Conservation (phyloP, 1,140 invertebrate species). For the Drosophila suzukii region DNA sequence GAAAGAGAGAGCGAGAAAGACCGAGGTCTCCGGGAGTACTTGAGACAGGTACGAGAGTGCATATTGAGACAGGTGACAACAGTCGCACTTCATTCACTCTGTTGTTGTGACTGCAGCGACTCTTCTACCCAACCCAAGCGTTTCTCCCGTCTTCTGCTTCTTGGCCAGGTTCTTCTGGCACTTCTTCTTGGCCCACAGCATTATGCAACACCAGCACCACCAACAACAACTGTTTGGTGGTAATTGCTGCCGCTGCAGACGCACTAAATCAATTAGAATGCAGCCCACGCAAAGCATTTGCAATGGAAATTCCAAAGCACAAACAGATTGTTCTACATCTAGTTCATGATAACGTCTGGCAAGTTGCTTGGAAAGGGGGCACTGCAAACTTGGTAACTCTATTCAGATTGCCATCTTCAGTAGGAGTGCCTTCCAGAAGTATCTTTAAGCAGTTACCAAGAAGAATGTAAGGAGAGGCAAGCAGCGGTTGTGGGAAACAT, state of each 20-base stretch:
- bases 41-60: constrained; percentile 77
- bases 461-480: background rate
- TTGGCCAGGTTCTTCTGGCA: constrained; percentile 11
- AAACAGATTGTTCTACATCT: constrained; percentile 52
- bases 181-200: constrained; percentile 27
- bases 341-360: constrained; percentile 42
- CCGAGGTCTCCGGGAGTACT: constrained; percentile 56
- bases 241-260: constrained; percentile 50
- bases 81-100: constrained; percentile 61
- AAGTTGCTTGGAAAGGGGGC: constrained; percentile 1
- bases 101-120: constrained; percentile 46
- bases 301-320: constrained; percentile 48
- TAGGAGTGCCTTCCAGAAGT: constrained; percentile 11
- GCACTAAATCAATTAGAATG: constrained; percentile 76
- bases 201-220: constrained; percentile 14
- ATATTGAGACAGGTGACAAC: constrained; percentile 81
- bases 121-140: background rate
- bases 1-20: background rate
- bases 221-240: constrained; percentile 27
- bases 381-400: constrained; percentile 28
- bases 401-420: constrained; percentile 38
- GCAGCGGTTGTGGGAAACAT: constrained; percentile 16
- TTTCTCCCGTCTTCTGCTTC: background rate
- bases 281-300: constrained; percentile 35
- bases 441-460: constrained; percentile 21